A percentile compares a stretch with the other conserved stretches of the same genome.
phyloP scores from a whole-genome alignment of 2,797 vertebrate species.

The Helostoma temminkii region DNA sequence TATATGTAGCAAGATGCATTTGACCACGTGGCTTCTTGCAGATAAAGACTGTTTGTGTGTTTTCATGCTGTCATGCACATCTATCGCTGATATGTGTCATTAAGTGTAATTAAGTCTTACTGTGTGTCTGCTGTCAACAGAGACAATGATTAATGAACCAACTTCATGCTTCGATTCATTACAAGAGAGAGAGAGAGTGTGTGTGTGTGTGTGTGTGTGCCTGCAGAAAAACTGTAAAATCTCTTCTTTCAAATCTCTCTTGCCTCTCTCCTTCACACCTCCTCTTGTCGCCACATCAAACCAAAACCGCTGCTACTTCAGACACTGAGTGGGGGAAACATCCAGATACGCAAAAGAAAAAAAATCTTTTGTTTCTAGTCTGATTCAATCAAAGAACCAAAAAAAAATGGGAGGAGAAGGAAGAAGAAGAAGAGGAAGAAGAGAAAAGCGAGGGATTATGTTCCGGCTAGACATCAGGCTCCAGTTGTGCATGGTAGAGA shows the following conservation, averaged over 20 bases:
- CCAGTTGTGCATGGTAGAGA: slow-evolving; percentile 23
- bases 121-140: slow-evolving; percentile 29
- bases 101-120: slow-evolving; percentile 45
- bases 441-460: slow-evolving; percentile 55
- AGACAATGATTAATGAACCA: slow-evolving; percentile 39
- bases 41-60: background rate
- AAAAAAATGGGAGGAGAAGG: background rate
- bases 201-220: slow-evolving; percentile 11
- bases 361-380: slow-evolving; percentile 6
- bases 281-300: slow-evolving; percentile 60
- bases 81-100: slow-evolving; percentile 26
- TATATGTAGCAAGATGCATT: no score
- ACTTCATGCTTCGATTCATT: slow-evolving; percentile 6
- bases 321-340: slow-evolving; percentile 30
- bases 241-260: slow-evolving; percentile 55
- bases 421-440: slow-evolving; percentile 22
- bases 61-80: slow-evolving; percentile 14
- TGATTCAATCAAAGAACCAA: slow-evolving; percentile 40
- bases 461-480: slow-evolving; percentile 39
- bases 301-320: slow-evolving; percentile 53
- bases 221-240: slow-evolving; percentile 23
- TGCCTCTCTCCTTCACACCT: slow-evolving; percentile 51
- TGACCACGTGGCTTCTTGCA: background rate
- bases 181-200: slow-evolving; percentile 7
- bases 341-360: slow-evolving; percentile 24